A percentile compares a stretch with the other conserved stretches of the same genome.
These are phyloP conservation scores for Pedicia rivosa DNA, from an alignment of 2,888 invertebrate species.

Conservation along the genomic window DNA sequence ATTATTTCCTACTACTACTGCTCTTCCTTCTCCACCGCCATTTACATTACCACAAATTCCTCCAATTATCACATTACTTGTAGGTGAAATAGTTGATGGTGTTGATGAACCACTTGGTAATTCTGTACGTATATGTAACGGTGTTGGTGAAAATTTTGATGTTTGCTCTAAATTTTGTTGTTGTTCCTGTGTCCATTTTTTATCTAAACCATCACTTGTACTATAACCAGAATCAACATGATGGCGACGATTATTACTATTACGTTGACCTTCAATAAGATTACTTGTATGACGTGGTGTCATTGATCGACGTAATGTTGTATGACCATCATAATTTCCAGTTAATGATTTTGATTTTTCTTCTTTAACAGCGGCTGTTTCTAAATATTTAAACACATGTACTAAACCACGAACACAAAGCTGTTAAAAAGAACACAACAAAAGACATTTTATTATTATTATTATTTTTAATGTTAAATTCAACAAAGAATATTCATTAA, in stretches of 20 bases:
- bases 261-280: slow-evolving; percentile 12
- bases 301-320: slow-evolving; percentile 22
- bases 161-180: too few relatives aligned
- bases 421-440: slow-evolving; percentile 36
- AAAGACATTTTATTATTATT: too few relatives aligned
- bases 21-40: too few relatives aligned
- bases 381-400: slow-evolving; percentile 89
- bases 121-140: slow-evolving; percentile 9
- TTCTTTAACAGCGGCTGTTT: slow-evolving; percentile 67
- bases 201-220: slow-evolving; percentile 68
- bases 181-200: slow-evolving; percentile 76
- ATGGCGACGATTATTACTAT: slow-evolving; percentile 33
- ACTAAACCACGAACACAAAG: slow-evolving; percentile 82
- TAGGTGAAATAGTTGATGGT: slow-evolving; percentile 7
- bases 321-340: slow-evolving; percentile 28
- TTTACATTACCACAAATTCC: too few relatives aligned
- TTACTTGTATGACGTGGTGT: slow-evolving; percentile 24
- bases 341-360: slow-evolving; percentile 23
- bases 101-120: slow-evolving; percentile 8
- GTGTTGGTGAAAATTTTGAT: slow-evolving; percentile 8
- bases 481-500: too few relatives aligned
- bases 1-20: too few relatives aligned
- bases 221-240: slow-evolving; percentile 83
- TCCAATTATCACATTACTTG: slow-evolving; percentile 5
- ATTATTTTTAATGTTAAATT: too few relatives aligned